Conservation (phyloP, 2,113 vertebrate species). For the Callocephalon fimbriatum region DNA sequence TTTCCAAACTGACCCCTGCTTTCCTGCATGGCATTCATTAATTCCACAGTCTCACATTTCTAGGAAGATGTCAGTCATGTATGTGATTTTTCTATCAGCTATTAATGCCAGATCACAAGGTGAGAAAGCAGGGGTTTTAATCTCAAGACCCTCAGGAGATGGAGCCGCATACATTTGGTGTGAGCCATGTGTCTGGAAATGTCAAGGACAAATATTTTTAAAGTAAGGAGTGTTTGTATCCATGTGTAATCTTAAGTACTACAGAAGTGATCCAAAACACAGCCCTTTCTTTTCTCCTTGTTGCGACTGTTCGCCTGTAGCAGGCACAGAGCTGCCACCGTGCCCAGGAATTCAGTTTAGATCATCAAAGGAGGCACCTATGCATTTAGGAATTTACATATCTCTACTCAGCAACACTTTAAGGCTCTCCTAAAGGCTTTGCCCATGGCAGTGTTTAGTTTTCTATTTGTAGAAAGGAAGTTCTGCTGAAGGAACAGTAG, state of each 20-base stretch:
- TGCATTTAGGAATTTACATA: not conserved
- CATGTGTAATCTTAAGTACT: not conserved
- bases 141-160: conserved; percentile 65
- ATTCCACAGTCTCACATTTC: conserved; percentile 67
- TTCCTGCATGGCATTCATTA: conserved; percentile 71
- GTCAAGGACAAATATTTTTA: conserved; percentile 45
- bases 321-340: not conserved
- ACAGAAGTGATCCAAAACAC: not conserved
- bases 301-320: not conserved
- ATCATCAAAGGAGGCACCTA: not conserved
- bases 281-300: conserved; percentile 12
- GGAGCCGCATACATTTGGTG: conserved; percentile 50
- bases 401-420: not conserved
- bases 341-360: not conserved
- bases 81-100: conserved; percentile 62
- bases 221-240: not conserved
- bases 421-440: not conserved
- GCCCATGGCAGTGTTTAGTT: not conserved
- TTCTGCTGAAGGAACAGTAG: not conserved
- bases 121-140: conserved; percentile 65
- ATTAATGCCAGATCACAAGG: conserved; percentile 68
- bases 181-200: conserved; percentile 55
- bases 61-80: conserved; percentile 72
- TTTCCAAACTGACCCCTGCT: conserved; percentile 60
- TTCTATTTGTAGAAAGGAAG: not conserved